Base-by-base conservation (phyloP, 2,797 vertebrate genomes). In the Rallus crepitans region DNA sequence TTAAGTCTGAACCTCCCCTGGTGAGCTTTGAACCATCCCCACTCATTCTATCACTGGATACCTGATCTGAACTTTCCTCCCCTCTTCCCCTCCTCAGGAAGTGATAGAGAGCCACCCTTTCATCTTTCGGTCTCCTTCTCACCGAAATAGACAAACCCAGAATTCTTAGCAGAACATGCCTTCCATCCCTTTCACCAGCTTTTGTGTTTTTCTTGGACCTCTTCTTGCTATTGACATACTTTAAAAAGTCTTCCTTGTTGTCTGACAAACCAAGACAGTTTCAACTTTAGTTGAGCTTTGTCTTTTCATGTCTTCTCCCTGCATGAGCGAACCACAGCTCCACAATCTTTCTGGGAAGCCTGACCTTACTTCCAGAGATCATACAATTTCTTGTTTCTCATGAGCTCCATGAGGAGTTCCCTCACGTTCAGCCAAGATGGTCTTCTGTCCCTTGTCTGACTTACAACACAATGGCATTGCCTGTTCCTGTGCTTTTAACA, bases 31-130 rank as follows among this genome's bases (percentile, higher is more conserved):
- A 78, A 30, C 31, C 19, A 28, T 33, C 28, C 31, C 24, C 11
- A 17, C 0, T 1, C 1, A 1, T 23, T 37, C 14, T 52, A 6
- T 25, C 30, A 40, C 47, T 52, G 30, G 11, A 33, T 63, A 7
- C 18, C 35, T 21, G 19, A 8, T 59, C 28, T n/a, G 11, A 23
- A 39, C 17, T 7, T 68, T 23, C 23, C 17, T n/a, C n/a, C 39
- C 42, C 42, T 13, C 21, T 66, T 37, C 14, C 21, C 9, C 9
- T 82, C 12, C 37, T 42, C 31, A 53, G 56, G 31, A 53, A 40
- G 30, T 19, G 33, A 30, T 11, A 64, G 47, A 42, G 24, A 53
- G 37, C 37, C 8, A 53, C 33, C 30, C 16, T 9, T 12, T 48
- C 2, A 1, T 7, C 37, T 33, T 21, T 48, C 45, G 60, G 27